phyloP scores from a whole-genome alignment of 2,797 vertebrate species.

The Mormyrops boulengeri region DNA sequence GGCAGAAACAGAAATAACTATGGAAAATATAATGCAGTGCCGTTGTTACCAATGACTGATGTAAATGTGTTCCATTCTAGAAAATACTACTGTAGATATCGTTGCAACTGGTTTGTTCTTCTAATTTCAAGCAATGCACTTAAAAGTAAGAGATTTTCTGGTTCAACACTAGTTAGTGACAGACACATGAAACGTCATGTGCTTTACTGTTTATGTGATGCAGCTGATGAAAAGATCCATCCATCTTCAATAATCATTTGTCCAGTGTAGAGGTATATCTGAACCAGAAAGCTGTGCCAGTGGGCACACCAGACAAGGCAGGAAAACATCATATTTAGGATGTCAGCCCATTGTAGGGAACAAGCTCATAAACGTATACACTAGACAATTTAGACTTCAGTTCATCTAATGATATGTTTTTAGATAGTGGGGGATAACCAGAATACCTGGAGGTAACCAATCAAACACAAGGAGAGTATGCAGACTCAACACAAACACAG shows the following conservation, averaged over 20 bases:
- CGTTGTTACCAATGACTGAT: not conserved
- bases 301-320: not conserved
- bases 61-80: not conserved
- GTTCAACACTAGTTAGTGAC: not conserved
- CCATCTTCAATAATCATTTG: not conserved
- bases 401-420: not conserved
- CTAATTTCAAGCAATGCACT: not conserved
- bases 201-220: not conserved
- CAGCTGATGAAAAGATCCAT: not conserved
- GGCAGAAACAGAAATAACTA: not conserved
- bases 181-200: not conserved
- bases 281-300: not conserved
- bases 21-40: not conserved
- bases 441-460: not conserved
- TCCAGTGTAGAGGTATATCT: not conserved
- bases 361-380: not conserved
- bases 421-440: not conserved
- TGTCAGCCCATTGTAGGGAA: not conserved
- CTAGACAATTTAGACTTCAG: not conserved
- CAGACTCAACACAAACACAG: not conserved
- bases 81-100: not conserved
- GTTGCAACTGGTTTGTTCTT: not conserved
- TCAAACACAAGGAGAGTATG: not conserved
- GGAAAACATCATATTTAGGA: not conserved
- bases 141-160: not conserved